Evolutionary conservation across 2,113 vertebrate species (phyloP), one percentile per base, ranked within the genome.

Genomic region (Chinchilla lanigera): DNA sequence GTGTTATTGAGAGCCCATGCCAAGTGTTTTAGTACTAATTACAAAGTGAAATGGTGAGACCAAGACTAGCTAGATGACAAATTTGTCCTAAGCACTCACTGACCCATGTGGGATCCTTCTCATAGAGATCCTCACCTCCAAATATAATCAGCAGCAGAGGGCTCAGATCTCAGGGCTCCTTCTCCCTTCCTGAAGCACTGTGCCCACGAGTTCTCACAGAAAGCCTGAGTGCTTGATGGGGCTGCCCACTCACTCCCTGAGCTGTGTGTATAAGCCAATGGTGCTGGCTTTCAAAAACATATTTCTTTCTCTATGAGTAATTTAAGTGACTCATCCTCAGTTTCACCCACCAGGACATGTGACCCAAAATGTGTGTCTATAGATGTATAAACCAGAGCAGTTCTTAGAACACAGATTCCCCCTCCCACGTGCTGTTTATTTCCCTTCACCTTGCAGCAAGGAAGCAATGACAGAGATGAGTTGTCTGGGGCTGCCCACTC

Each of bases 301-400:
- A 93, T 73, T 69, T 98, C 97, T 98, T 98, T 80, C 98, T 98
- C 96, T 98, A 97, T 97, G 97, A 98, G 97, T 98, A 97, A 98
- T 93, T 94, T 97, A 93, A 97, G 96, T 99, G 98, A 98, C 96
- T 99, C 98, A 98, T 96, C 93, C 1, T 97, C 94, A 67, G 94
- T 97, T 96, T 63, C 20, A 80, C 87, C 86, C 90, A 80, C 95
- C 24, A 44, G 80, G 63, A 84, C 97, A 94, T 60, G 88, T 96
- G 98, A 98, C 98, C 98, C 44, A 47, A 97, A 89, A 95, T 56
- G 97, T 89, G 91, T 83, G 90, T 94, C 97, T 97, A 96, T 95
- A 98, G 96, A 94, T 94, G 97, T 96, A 97, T 97, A 98, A 98
- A 98, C 91, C 98, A 93, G 96, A 96, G 90, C 94, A 95, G 89